phyloP scores from a whole-genome alignment of 2,888 invertebrate species.

The Patella depressa region DNA sequence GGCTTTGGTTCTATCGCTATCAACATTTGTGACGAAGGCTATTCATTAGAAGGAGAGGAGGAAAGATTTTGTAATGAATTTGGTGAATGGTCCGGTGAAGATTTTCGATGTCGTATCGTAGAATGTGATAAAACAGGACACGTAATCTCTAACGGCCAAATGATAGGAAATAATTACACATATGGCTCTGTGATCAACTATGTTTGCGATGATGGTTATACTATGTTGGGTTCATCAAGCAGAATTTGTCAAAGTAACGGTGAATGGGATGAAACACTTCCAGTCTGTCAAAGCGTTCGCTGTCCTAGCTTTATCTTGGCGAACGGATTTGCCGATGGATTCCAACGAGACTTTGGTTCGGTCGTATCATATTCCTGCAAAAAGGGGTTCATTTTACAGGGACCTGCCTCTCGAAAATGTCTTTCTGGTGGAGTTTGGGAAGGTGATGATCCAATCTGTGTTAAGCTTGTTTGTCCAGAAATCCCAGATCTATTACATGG shows the following conservation, averaged over 20 bases:
- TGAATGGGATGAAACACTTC: constrained; percentile 57
- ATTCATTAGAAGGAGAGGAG: constrained; percentile 42
- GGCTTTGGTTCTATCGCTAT: constrained; percentile 40
- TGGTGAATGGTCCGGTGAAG: constrained; percentile 43
- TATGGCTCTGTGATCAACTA: constrained; percentile 56
- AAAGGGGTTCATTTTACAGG: constrained; percentile 89
- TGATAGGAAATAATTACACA: constrained; percentile 53
- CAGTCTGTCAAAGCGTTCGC: constrained; percentile 56
- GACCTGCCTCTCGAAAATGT: constrained; percentile 83
- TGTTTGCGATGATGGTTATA: constrained; percentile 59
- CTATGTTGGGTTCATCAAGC: constrained; percentile 37
- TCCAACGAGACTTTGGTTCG: constrained; percentile 46
- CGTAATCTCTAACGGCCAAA: constrained; percentile 71
- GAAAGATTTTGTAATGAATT: constrained; percentile 40
- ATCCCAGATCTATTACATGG: constrained; percentile 50
- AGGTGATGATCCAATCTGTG: constrained; percentile 53
- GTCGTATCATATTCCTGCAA: constrained; percentile 83
- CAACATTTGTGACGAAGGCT: constrained; percentile 52
- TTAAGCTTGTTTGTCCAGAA: constrained; percentile 48
- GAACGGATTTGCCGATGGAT: constrained; percentile 48
- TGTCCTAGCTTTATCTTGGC: constrained; percentile 51
- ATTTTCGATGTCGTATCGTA: constrained; percentile 41
- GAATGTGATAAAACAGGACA: constrained; percentile 50
- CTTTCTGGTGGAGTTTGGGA: constrained; percentile 65
- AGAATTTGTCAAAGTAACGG: constrained; percentile 54